Conservation (phyloP, 2,797 vertebrate genomes). For the Hippocampus kuda region DNA sequence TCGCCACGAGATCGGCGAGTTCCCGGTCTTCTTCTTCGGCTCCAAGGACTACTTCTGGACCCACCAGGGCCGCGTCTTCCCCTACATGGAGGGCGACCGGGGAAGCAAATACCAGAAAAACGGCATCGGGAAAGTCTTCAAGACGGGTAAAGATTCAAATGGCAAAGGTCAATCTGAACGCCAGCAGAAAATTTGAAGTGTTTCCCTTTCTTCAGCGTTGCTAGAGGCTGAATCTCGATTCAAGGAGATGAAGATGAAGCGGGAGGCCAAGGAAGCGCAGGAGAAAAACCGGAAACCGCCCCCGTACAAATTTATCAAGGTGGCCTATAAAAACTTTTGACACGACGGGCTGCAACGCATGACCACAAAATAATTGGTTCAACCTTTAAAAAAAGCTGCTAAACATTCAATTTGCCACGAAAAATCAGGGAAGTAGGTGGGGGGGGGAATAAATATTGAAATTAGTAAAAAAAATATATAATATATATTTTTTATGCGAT, state of each 20-base stretch:
- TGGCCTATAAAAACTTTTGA: not conserved
- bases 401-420: no score
- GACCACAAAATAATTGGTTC: no score
- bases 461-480: no score
- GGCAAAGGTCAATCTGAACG: not conserved
- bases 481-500: no score
- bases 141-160: conserved; percentile 72
- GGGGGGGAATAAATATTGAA: no score
- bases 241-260: conserved; percentile 81
- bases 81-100: conserved; percentile 94
- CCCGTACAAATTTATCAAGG: conserved; percentile 95
- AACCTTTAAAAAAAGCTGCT: no score
- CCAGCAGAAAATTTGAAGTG: no score
- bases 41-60: conserved; percentile 99
- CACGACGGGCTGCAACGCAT: no score
- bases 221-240: conserved; percentile 87
- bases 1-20: conserved; percentile 93
- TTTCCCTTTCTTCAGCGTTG: conserved; percentile 66
- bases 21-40: conserved; percentile 97
- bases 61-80: conserved; percentile 93
- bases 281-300: conserved; percentile 90
- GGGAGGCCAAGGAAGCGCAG: conserved; percentile 89
- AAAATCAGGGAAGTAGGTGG: no score
- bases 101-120: conserved; percentile 86
- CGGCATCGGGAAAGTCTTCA: conserved; percentile 92